These are phyloP conservation scores for Ommatoiulus sabulosus DNA, from an alignment of 2,888 invertebrate species.

Conservation along the genomic window DNA sequence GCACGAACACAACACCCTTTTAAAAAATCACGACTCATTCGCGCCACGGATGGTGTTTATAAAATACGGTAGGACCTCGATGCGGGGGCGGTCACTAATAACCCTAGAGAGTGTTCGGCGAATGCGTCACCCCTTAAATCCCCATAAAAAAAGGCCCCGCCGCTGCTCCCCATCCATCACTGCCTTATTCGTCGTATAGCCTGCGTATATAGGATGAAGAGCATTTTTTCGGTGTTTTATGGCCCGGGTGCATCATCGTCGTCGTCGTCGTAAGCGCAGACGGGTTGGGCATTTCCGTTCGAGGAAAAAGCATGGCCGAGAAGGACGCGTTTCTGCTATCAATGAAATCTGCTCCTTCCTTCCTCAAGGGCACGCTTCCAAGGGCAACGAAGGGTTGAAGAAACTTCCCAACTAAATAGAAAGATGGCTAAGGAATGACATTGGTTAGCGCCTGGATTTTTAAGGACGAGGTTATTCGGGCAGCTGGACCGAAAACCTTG, in stretches of 20 bases:
- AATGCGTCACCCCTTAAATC: neutral
- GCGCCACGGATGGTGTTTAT: neutral
- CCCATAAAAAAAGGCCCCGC: neutral
- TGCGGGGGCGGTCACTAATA: neutral
- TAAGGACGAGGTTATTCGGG: neutral
- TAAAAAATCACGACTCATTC: neutral
- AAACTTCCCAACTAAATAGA: neutral
- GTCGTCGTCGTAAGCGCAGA: neutral
- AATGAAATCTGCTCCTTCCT: conserved; percentile 15
- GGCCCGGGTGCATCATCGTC: neutral
- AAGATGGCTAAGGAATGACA: neutral
- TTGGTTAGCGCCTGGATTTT: neutral
- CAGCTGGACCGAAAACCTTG: neutral
- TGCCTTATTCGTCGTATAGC: too few relatives aligned
- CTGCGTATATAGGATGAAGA: too few relatives aligned
- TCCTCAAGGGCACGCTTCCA: conserved; percentile 7
- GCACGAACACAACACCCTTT: neutral
- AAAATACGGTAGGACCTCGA: neutral
- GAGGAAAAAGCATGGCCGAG: neutral
- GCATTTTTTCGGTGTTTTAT: neutral
- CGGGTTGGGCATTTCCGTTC: conserved; percentile 22
- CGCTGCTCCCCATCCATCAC: conserved; percentile 28
- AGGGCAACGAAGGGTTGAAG: neutral
- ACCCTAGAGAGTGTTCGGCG: neutral
- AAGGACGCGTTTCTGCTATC: neutral